phyloP scores from a whole-genome alignment of 2,797 vertebrate genomes.

The Artibeus lituratus region DNA sequence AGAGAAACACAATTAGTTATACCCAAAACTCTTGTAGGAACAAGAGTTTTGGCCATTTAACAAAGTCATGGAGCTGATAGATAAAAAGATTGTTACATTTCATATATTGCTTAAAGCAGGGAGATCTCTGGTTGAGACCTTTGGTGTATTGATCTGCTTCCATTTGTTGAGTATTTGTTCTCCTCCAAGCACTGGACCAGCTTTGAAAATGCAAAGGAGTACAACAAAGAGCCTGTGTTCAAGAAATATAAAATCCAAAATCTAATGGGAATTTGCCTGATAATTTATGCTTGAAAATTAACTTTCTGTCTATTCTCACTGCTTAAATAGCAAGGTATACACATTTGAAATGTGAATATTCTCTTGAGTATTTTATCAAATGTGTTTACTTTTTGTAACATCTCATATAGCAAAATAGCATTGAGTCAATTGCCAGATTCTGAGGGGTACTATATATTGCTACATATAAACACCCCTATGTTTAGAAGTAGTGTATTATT shows the following conservation, averaged over 20 bases:
- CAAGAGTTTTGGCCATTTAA: background rate
- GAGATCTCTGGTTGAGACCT: background rate
- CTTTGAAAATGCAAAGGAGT: background rate
- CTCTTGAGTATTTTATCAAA: background rate
- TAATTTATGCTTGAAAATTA: background rate
- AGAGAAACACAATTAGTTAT: background rate
- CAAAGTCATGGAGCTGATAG: background rate
- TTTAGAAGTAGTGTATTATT: background rate
- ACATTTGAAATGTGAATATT: background rate
- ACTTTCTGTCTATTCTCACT: background rate
- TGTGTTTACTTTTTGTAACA: background rate
- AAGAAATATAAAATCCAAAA: background rate
- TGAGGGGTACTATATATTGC: background rate
- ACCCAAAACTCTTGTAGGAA: background rate
- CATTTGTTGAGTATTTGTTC: background rate
- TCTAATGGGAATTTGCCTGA: background rate
- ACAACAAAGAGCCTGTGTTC: background rate
- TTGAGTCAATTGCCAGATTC: background rate
- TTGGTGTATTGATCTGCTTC: background rate
- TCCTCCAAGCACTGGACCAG: background rate
- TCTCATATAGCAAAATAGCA: background rate
- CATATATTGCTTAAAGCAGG: background rate
- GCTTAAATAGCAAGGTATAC: background rate
- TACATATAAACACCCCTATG: background rate
- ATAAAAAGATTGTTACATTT: background rate